A percentile compares a stretch with the other conserved stretches of the same genome.
Evolutionary conservation across 2,888 invertebrate genomes (phyloP).

Genomic region (Nemapogon koenigi): DNA sequence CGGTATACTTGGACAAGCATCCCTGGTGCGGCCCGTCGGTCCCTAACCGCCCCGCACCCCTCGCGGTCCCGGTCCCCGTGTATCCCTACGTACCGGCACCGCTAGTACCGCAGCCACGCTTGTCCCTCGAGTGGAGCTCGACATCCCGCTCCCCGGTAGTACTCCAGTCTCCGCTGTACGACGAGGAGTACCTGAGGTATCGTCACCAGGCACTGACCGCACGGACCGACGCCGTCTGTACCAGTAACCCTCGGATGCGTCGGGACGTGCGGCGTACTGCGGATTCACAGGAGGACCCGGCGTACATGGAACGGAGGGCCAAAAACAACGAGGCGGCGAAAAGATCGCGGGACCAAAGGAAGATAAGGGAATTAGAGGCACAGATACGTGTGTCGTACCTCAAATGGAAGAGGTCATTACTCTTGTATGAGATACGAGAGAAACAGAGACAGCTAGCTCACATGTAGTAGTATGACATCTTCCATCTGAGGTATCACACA

Average conservation of each 20-base stretch:
- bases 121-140: conserved; percentile 2
- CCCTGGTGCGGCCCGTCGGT: too few relatives aligned
- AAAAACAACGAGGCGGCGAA: conserved; percentile 97
- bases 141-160: conserved; percentile 1
- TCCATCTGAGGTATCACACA: too few relatives aligned
- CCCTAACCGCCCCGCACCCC: conserved; percentile 4
- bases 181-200: conserved; percentile 72
- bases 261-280: conserved; percentile 46
- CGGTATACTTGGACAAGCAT: too few relatives aligned
- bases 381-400: conserved; percentile 87
- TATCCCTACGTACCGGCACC: not conserved
- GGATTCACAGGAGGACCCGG: conserved; percentile 67
- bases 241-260: conserved; percentile 77
- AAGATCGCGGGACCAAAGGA: conserved; percentile 86
- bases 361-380: conserved; percentile 91
- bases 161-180: conserved; percentile 22
- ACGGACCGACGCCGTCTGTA: conserved; percentile 64
- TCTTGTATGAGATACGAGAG: conserved; percentile 72
- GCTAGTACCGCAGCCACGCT: conserved; percentile 9
- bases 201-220: conserved; percentile 70
- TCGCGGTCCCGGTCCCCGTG: not conserved
- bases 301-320: conserved; percentile 86
- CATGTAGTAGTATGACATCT: too few relatives aligned
- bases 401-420: conserved; percentile 85
- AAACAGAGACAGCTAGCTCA: conserved; percentile 69